Conservation (phyloP, 2,797 vertebrate genomes). For the Myotis daubentonii region DNA sequence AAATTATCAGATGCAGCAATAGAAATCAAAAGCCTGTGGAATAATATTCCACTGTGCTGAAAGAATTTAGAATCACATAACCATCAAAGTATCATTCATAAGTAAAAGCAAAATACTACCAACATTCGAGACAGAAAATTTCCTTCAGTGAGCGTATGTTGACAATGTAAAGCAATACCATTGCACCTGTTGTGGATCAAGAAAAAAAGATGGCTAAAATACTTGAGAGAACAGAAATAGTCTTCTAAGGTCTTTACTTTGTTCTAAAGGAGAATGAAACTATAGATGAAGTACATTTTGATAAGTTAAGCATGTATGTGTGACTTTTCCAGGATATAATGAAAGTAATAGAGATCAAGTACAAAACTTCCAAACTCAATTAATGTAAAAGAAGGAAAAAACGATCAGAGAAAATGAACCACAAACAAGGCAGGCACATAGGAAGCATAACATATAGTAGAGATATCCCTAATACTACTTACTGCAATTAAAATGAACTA, state of each 20-base stretch:
- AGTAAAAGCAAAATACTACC: constrained; percentile 11
- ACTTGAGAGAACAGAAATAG: not conserved
- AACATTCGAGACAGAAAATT: not conserved
- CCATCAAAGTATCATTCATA: not conserved
- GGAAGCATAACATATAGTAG: not conserved
- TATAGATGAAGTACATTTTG: not conserved
- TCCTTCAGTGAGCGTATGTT: not conserved
- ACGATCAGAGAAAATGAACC: not conserved
- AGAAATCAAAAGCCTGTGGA: not conserved
- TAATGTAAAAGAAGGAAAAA: not conserved
- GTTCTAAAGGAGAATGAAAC: not conserved
- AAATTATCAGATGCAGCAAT: not conserved
- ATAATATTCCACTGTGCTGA: not conserved
- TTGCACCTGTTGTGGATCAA: not conserved
- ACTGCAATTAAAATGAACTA: constrained; percentile 10
- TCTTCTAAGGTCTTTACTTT: not conserved
- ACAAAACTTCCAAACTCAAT: not conserved
- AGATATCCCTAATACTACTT: not conserved
- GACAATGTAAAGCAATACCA: not conserved
- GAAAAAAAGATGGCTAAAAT: not conserved
- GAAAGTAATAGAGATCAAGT: not conserved
- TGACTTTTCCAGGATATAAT: not conserved
- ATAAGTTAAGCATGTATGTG: not conserved
- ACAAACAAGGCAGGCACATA: not conserved
- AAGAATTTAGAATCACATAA: not conserved